Percentiles rank a stretch among this genome's conserved stretches.
These are phyloP conservation scores for Arge pagana DNA, from an alignment of 2,888 invertebrate species.

Conservation along the genomic window DNA sequence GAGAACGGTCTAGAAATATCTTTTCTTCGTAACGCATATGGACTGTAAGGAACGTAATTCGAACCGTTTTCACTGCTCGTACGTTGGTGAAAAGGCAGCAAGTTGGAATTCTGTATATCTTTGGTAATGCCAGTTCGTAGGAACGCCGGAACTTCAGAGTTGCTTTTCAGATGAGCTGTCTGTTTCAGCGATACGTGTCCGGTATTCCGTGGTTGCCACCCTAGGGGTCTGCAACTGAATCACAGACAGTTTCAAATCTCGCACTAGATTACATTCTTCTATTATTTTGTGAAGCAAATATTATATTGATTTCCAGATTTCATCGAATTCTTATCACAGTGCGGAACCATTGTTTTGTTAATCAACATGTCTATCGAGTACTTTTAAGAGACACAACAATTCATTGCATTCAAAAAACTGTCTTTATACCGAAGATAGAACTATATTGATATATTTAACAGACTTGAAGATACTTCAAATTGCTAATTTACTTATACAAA, in stretches of 20 bases:
- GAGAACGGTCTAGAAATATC: constrained; percentile 49
- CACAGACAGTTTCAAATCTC: not conserved
- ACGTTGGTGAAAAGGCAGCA: constrained; percentile 46
- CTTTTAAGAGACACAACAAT: too few relatives aligned
- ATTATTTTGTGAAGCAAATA: too few relatives aligned
- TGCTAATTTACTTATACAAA: too few relatives aligned
- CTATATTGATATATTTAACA: too few relatives aligned
- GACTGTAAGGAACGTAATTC: constrained; percentile 51
- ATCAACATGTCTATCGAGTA: too few relatives aligned
- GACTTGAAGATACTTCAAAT: too few relatives aligned
- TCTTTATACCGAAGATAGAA: too few relatives aligned
- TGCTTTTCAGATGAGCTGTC: constrained; percentile 46
- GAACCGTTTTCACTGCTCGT: constrained; percentile 49
- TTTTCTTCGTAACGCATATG: constrained; percentile 50
- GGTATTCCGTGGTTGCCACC: constrained; percentile 36
- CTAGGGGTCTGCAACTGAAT: constrained; percentile 47
- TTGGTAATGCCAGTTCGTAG: constrained; percentile 43
- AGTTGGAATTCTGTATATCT: constrained; percentile 43
- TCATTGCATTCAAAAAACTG: too few relatives aligned
- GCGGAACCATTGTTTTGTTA: too few relatives aligned
- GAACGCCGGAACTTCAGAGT: constrained; percentile 46
- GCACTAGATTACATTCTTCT: too few relatives aligned
- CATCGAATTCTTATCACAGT: too few relatives aligned
- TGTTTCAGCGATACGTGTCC: constrained; percentile 53
- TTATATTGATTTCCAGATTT: too few relatives aligned